phyloP scores from a whole-genome alignment of 2,113 vertebrate genomes.

The Phainopepla nitens region DNA sequence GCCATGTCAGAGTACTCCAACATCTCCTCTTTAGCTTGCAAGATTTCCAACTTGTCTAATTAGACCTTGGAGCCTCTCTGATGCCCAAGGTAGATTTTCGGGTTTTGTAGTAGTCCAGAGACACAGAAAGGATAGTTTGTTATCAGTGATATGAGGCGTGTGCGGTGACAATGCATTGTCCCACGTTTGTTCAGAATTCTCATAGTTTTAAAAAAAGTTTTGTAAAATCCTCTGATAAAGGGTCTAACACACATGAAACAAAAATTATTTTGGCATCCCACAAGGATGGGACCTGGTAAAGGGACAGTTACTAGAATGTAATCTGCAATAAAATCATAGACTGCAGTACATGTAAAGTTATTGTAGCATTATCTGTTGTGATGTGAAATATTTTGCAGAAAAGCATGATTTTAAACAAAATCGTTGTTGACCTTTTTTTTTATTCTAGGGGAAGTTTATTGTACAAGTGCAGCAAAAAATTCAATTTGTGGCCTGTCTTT shows the following conservation, averaged over 20 bases:
- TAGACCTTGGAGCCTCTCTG: background rate
- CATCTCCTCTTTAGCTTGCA: background rate
- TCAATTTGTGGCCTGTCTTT: background rate
- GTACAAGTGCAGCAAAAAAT: background rate
- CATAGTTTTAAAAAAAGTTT: background rate
- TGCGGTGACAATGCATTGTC: background rate
- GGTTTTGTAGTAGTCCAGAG: background rate
- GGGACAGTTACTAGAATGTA: background rate
- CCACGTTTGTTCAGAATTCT: background rate
- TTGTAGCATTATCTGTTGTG: background rate
- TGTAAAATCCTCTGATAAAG: background rate
- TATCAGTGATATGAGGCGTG: background rate
- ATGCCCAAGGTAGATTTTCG: background rate
- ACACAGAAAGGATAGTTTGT: background rate
- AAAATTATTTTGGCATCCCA: background rate
- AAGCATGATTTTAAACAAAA: background rate
- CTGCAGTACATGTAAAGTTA: background rate
- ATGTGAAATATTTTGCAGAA: background rate
- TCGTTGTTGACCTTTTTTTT: background rate
- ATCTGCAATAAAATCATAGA: background rate
- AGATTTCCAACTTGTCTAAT: background rate
- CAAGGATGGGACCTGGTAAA: background rate
- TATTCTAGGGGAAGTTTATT: background rate
- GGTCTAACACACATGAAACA: background rate
- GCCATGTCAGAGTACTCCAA: background rate